These are phyloP conservation scores for Ametastegia equiseti DNA, from an alignment of 2,888 invertebrate species.

Conservation along the genomic window DNA sequence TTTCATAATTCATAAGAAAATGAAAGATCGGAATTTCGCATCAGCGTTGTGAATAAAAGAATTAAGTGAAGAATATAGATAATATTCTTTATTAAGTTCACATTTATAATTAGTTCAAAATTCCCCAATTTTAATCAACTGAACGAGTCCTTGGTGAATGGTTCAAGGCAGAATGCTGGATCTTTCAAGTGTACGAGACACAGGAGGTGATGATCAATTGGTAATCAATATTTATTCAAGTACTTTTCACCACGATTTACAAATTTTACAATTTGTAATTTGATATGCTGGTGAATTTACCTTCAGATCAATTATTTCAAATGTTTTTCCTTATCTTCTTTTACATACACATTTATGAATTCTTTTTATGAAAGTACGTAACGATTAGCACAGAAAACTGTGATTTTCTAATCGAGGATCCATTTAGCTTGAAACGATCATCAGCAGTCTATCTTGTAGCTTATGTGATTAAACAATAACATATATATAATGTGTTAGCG, in stretches of 20 bases:
- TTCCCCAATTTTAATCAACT: not conserved
- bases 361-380: no score
- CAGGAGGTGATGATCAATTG: not conserved
- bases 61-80: slow-evolving; percentile 24
- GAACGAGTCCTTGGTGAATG: slow-evolving; percentile 9
- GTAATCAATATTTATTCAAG: not conserved
- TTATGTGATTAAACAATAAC: not conserved
- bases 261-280: not conserved
- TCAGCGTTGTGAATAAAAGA: slow-evolving; percentile 47
- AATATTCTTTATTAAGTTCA: not conserved
- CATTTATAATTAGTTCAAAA: not conserved
- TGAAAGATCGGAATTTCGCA: slow-evolving; percentile 27
- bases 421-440: not conserved
- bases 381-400: no score
- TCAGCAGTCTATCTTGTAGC: slow-evolving; percentile 27
- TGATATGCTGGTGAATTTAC: not conserved
- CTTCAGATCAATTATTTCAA: not conserved
- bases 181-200: slow-evolving; percentile 17
- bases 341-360: no score
- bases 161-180: slow-evolving; percentile 41
- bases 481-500: slow-evolving; percentile 5
- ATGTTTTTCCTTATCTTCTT: not conserved
- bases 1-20: not conserved
- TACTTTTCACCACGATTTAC: not conserved
- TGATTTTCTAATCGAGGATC: not conserved